Base-by-base conservation (phyloP, 2,113 vertebrate genomes). In the Ia io region DNA sequence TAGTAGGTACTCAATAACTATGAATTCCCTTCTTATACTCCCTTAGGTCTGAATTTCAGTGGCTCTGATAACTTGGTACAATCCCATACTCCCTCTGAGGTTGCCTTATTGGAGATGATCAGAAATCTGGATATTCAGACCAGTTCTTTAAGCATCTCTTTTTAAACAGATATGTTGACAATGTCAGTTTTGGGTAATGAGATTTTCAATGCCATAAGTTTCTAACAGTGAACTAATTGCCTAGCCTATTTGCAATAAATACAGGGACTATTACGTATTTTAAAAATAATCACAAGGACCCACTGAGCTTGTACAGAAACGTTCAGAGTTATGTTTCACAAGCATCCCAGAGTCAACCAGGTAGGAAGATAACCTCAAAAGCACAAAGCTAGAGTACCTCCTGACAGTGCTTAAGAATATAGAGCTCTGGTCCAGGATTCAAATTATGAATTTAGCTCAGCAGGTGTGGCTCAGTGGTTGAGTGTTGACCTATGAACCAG, bases 191-290 rank as follows among this genome's bases (percentile, higher is more conserved):
- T 71, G 53, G 90, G 20, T 95, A 95, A 97, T 96, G 94, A 97
- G 93, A 96, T 85, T 97, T 96, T 96, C 93, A 84, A 96, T 83
- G 65, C 88, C 78, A 94, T 97, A 96, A 97, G 49, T 90, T 94
- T 13, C 93, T 98, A 97, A 96, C 88, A 97, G 92, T 95, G 91
- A 94, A 97, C 94, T 96, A 96, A 97, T 85, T 96, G 80, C 47
- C 35, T 76, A 47, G 35, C 35, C 80, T 96, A 93, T 91, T 94
- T 95, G 78, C 56, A 96, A 80, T 97, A 97, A 97, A 96, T 96
- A 93, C 94, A 84, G 51, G 30, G 49, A 93, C 78, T 88, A 90
- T 92, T 96, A 97, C 37, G 47, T 67, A 80, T 18, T 63, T 63
- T 70, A 51, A 35, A 61, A 77, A 91, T 84, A 87, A 80, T 47